Conservation (phyloP, 2,888 invertebrate genomes). For the Argynnis bischoffii region DNA sequence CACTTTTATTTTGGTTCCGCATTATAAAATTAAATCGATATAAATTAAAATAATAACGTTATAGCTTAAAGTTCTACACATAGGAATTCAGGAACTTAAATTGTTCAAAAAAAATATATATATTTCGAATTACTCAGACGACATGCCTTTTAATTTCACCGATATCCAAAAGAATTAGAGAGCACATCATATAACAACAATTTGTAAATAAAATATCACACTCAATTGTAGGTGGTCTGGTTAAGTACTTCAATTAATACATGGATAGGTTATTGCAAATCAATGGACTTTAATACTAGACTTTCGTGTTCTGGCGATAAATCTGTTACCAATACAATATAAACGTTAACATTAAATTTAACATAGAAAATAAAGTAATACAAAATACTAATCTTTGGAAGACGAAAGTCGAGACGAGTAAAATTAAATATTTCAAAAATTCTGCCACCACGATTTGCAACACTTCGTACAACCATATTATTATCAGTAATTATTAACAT, state of each 20-base stretch:
- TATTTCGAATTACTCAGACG: constrained; percentile 33
- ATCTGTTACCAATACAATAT: constrained; percentile 37
- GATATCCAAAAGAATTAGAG: constrained; percentile 58
- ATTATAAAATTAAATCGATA: constrained; percentile 31
- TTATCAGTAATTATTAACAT: constrained; percentile 51
- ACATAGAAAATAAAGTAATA: constrained; percentile 29
- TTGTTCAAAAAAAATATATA: constrained; percentile 37
- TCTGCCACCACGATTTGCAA: constrained; percentile 46
- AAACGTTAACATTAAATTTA: constrained; percentile 25
- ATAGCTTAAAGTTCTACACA: constrained; percentile 38
- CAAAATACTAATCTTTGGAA: constrained; percentile 36
- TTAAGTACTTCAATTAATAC: constrained; percentile 69
- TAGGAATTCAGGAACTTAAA: constrained; percentile 48
- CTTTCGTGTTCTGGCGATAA: constrained; percentile 28
- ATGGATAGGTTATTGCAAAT: constrained; percentile 53
- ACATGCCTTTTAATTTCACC: constrained; percentile 39
- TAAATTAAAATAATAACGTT: constrained; percentile 34
- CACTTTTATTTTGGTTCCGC: constrained; percentile 39
- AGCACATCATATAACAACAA: constrained; percentile 58
- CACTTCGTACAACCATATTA: constrained; percentile 54
- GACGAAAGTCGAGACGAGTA: constrained; percentile 32
- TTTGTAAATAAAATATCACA: constrained; percentile 74
- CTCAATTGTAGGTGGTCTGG: constrained; percentile 71
- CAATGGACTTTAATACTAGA: constrained; percentile 55
- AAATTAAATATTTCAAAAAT: constrained; percentile 16